These are phyloP conservation scores for Macaca mulatta DNA, from an alignment of 2,113 vertebrate species.

Conservation along the genomic window DNA sequence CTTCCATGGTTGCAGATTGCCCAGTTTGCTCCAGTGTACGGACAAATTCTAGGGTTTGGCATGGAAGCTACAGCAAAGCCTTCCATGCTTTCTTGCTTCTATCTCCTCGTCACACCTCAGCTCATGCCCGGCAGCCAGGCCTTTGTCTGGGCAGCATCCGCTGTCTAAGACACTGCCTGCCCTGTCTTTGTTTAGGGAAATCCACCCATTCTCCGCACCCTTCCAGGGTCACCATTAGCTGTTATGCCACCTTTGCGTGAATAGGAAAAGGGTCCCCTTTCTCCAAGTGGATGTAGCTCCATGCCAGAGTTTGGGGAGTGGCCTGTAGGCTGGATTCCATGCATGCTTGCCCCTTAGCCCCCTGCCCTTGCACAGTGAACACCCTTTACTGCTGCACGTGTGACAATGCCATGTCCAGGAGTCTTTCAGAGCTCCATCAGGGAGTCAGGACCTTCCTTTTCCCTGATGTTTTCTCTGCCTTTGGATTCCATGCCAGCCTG, in stretches of 20 bases:
- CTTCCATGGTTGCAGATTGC: not conserved
- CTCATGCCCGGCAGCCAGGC: not conserved
- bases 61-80: not conserved
- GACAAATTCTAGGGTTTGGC: not conserved
- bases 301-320: not conserved
- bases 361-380: not conserved
- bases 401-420: not conserved
- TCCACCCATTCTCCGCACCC: not conserved
- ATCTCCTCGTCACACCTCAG: fast-evolving
- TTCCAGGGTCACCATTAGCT: not conserved
- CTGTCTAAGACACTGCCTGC: not conserved
- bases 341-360: not conserved
- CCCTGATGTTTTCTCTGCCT: not conserved
- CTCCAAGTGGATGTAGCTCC: not conserved
- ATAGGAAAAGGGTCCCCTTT: not conserved
- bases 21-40: not conserved
- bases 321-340: not conserved
- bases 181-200: not conserved
- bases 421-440: not conserved
- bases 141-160: not conserved
- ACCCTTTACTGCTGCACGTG: fast-evolving
- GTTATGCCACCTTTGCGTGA: not conserved
- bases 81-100: not conserved
- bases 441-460: not conserved
- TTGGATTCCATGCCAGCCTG: not conserved